Evolutionary conservation across 2,113 vertebrate species (phyloP), one percentile per base, ranked within the genome.

Genomic region (Trichechus manatus): DNA sequence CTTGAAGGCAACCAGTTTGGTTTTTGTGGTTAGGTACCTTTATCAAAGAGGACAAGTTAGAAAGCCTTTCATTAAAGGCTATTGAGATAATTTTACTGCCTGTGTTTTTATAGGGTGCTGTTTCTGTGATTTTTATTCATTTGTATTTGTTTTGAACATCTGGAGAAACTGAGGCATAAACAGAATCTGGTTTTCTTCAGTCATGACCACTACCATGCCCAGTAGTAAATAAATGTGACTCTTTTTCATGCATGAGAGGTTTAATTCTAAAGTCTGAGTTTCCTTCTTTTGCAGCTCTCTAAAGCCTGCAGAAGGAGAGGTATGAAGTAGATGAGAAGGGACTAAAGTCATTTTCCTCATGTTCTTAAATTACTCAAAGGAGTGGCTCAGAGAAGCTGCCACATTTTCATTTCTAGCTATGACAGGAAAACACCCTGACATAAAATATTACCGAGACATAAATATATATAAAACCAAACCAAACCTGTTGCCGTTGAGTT

Each of bases 331-430:
- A 6, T 89, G 61, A 77, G 39, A 91, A 92, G 87, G 56, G 29
- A 36, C 1, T 47, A 36, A 91, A 82, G 9, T 59, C 61, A 56
- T 88, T 94, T 91, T 74, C 29, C 29, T 83, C 36, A 9, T 72
- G 36, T 50, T 94, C 61, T 96, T 88, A 72, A 81, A 39, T 81
- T 53, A 47, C 44, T 94, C 50, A 10, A 44, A 27, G 20, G 13
- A 42, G 59, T 64, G 33, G 56, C 7, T 95, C 33, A 39, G 8
- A 85, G 47, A 95, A 95, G 29, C 23, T 70, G 14, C 9, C n/a
- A 70, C 33, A 50, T 19, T 96, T 90, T 94, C n/a, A 81, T 93
- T 89, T 95, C 56, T 87, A 93, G 29, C 42, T 53, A 44, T 66
- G 42, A 31, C 36, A 78, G 33, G 15, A 77, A 42, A 42, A 29